Percentiles rank a stretch among this genome's conserved stretches.
Evolutionary conservation across 2,797 vertebrate genomes (phyloP).

Genomic region (Trachurus trachurus): DNA sequence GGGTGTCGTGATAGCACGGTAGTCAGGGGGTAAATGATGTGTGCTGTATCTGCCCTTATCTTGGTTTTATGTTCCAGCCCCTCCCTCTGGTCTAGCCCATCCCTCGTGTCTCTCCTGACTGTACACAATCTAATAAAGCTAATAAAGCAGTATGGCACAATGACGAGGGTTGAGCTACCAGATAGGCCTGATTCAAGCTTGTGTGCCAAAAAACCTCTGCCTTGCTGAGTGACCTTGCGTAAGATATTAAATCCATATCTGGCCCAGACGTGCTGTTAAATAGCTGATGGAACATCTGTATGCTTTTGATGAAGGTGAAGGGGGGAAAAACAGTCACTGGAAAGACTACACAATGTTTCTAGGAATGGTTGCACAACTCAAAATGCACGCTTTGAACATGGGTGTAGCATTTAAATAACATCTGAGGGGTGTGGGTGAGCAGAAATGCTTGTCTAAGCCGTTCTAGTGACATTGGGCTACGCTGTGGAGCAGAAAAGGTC

Average conservation of each 20-base stretch:
- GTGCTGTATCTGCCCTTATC: conserved; percentile 54
- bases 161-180: conserved; percentile 15
- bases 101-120: conserved; percentile 52
- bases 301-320: not conserved
- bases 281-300: conserved; percentile 10
- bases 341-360: not conserved
- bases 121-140: conserved; percentile 74
- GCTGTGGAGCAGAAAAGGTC: conserved; percentile 59
- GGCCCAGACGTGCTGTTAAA: conserved; percentile 8
- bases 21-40: conserved; percentile 4
- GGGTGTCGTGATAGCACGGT: not conserved
- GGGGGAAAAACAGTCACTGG: not conserved
- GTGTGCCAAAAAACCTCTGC: conserved; percentile 34
- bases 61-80: conserved; percentile 62
- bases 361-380: not conserved
- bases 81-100: conserved; percentile 43
- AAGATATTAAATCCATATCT: conserved; percentile 43
- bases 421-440: conserved; percentile 32
- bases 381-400: conserved; percentile 1
- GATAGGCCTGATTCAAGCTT: conserved; percentile 43
- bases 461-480: conserved; percentile 8
- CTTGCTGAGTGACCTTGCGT: conserved; percentile 35
- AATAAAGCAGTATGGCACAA: conserved; percentile 42
- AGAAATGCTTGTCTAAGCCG: conserved; percentile 27
- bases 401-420: not conserved